These are phyloP conservation scores for Diaphora mendica DNA, from an alignment of 2,888 invertebrate genomes.

Conservation along the genomic window DNA sequence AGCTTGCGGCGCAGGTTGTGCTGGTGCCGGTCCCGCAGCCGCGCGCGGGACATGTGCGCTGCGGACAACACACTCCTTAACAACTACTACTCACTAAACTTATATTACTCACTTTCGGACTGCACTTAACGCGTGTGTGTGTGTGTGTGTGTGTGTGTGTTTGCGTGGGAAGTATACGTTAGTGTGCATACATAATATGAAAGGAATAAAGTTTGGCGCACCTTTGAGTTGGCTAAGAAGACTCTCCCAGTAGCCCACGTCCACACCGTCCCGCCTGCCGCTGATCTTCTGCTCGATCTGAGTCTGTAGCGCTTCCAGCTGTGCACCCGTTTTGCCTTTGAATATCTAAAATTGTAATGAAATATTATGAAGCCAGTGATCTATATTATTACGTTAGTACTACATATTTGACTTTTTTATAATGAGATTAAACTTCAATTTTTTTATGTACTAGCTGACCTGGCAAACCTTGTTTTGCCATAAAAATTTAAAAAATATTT, in stretches of 20 bases:
- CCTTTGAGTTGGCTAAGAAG: conserved; percentile 96
- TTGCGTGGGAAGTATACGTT: neutral
- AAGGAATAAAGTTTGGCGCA: conserved; percentile 46
- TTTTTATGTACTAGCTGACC: no score
- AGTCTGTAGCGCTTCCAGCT: conserved; percentile 93
- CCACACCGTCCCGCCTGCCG: conserved; percentile 95
- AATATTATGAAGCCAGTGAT: no score
- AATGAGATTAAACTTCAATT: no score
- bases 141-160: neutral
- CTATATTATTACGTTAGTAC: no score
- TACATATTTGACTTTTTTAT: no score
- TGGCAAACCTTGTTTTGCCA: no score
- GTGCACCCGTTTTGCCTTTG: conserved; percentile 96
- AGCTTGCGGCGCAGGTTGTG: conserved; percentile 95
- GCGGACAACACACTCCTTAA: no score
- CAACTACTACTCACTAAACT: no score
- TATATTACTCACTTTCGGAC: no score
- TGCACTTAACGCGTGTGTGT: no score
- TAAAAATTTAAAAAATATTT: no score
- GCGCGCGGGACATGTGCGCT: conserved; percentile 97
- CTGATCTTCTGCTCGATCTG: conserved; percentile 95
- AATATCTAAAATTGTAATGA: conserved; percentile 87
- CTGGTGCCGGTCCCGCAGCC: conserved; percentile 97
- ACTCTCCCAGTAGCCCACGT: conserved; percentile 99
- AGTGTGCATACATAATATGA: neutral